Base-by-base conservation (phyloP, 1,140 invertebrate species). In the Prorops nasuta region DNA sequence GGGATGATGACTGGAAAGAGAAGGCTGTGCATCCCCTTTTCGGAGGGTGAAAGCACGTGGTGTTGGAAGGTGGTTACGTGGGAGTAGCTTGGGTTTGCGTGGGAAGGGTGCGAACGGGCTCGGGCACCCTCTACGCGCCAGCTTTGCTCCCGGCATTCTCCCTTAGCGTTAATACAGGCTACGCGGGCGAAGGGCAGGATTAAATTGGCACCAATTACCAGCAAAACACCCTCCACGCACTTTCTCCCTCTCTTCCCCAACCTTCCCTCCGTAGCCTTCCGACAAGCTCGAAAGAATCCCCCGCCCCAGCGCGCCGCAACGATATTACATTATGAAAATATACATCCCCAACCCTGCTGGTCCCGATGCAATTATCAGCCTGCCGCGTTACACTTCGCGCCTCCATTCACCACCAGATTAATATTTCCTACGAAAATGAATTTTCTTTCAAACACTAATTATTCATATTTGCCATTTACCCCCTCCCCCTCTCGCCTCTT, bases 131-230 rank as follows among this genome's bases (percentile, higher is more conserved):
- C 56, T 50, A 43, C 52, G 16, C 32, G 48, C 20, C n/a, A 35
- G 42, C 10, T 48, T 40, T 44, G 56, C 53, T 54, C 60, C 56
- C 59, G 39, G 40, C 44, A 46, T 49, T 51, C 63, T 60, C 59
- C 64, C 68, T 66, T 63, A 57, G 60, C 72, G 71, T 72, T 72
- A 72, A 71, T 72, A 72, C 64, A 67, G 62, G 62, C 66, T 69
- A 67, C 62, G 65, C 59, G 60, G 54, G 67, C 70, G 67, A 72
- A 71, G 73, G 72, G 74, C 70, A 73, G 71, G 72, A 76, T 77
- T 81, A 84, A 84, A 84, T 83, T 84, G 82, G 81, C 81, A 82
- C 81, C 81, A 84, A 84, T 84, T 84, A 84, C 81, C 81, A 82
- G 81, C 78, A 83, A 83, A 83, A 83, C 81, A 81, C 81, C 80